Conservation (phyloP, 2,888 invertebrate genomes). For the Nasonovia ribisnigri region DNA sequence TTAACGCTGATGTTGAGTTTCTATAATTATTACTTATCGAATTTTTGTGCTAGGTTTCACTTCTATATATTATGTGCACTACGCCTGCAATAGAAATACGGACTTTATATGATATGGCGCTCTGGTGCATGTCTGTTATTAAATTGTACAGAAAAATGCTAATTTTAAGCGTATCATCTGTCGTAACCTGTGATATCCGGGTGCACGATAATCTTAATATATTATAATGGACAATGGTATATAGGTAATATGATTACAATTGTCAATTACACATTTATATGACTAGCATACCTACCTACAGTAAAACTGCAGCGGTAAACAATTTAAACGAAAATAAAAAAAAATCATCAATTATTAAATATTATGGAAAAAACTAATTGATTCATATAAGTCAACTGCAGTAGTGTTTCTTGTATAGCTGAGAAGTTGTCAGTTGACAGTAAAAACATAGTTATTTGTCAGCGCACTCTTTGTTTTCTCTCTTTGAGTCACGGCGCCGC, state of each 20-base stretch:
- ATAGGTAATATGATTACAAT: neutral
- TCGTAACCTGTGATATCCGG: neutral
- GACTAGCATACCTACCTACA: no score
- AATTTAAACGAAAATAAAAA: no score
- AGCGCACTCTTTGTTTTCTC: no score
- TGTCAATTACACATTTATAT: neutral
- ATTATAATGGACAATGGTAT: neutral
- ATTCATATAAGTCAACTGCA: neutral
- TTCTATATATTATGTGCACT: neutral
- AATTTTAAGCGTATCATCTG: neutral
- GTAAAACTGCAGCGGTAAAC: neutral
- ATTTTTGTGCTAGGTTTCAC: neutral
- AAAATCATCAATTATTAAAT: no score
- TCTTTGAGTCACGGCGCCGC: no score
- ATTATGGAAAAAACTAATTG: neutral
- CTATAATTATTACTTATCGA: neutral
- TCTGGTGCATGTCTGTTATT: neutral
- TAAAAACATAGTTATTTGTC: no score
- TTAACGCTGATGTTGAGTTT: neutral
- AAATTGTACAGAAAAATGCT: neutral
- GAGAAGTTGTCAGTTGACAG: no score
- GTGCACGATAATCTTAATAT: neutral
- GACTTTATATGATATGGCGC: neutral
- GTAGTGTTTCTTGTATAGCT: no score
- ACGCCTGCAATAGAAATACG: neutral